These are phyloP conservation scores for Lasioglossum albipes DNA, from an alignment of 1,140 invertebrate genomes.

Conservation along the genomic window DNA sequence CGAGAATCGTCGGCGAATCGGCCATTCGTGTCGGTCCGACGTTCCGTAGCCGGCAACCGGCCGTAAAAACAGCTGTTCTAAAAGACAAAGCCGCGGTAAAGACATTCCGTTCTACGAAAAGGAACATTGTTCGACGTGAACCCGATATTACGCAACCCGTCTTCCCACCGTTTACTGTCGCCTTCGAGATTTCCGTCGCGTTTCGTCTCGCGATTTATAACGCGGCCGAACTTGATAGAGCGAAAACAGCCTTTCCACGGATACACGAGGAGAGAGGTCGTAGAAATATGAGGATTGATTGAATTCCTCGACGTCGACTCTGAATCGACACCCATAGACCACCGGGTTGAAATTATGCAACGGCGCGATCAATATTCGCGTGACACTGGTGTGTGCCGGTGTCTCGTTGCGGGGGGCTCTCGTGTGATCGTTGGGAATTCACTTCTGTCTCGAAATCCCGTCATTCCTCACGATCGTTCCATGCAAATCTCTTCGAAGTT, in stretches of 20 bases:
- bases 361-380: constrained; percentile 20
- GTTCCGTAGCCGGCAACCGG: neutral
- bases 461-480: neutral
- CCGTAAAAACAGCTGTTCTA: neutral
- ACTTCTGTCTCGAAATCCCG: too few relatives aligned
- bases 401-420: neutral
- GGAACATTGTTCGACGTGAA: constrained; percentile 29
- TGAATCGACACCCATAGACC: neutral
- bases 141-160: constrained; percentile 35
- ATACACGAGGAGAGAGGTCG: neutral
- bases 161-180: constrained; percentile 7
- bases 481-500: neutral
- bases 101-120: constrained; percentile 17
- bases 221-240: constrained; percentile 19
- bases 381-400: neutral
- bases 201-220: constrained; percentile 29
- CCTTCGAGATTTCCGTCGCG: constrained; percentile 41
- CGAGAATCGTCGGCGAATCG: neutral
- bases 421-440: constrained; percentile 1
- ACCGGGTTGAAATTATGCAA: constrained; percentile 11
- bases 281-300: constrained; percentile 7
- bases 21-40: neutral
- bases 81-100: neutral
- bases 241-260: neutral
- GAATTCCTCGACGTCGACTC: constrained; percentile 3